A percentile compares a stretch with the other conserved stretches of the same genome.
Evolutionary conservation across 2,797 vertebrate species (phyloP).

Genomic region (Chaenodraco wilsoni): DNA sequence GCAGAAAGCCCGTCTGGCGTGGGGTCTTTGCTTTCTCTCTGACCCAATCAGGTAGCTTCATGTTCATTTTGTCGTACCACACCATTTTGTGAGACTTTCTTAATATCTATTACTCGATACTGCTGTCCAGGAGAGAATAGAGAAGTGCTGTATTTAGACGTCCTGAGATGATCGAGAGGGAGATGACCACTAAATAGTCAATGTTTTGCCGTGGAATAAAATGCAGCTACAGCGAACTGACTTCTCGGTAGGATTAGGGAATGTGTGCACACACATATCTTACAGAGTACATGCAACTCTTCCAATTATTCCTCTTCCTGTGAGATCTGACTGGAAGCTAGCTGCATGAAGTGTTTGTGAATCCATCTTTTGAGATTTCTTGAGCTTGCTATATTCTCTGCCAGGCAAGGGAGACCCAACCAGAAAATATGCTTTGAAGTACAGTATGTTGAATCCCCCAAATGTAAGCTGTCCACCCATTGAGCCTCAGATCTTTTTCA

Average conservation of each 20-base stretch:
- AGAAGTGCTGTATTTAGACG: not conserved
- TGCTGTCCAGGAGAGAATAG: not conserved
- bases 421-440: not conserved
- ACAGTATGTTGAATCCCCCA: not conserved
- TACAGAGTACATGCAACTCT: conserved; percentile 25
- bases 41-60: conserved; percentile 92
- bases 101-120: not conserved
- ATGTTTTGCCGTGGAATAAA: not conserved
- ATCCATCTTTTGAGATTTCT: conserved; percentile 8
- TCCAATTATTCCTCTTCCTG: conserved; percentile 6
- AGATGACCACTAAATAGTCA: not conserved
- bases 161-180: not conserved
- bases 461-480: too few species aligned
- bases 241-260: conserved; percentile 7
- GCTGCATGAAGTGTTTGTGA: not conserved
- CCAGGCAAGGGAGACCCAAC: not conserved
- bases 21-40: conserved; percentile 98
- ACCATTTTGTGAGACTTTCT: not conserved
- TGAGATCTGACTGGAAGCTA: conserved; percentile 17
- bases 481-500: not conserved
- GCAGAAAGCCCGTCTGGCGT: conserved; percentile 97
- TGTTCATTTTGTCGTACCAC: not conserved
- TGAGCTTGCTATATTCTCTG: not conserved
- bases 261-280: conserved; percentile 23
- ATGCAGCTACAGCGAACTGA: not conserved